Evolutionary conservation across 2,113 vertebrate species (phyloP).

Genomic region (Riparia riparia): DNA sequence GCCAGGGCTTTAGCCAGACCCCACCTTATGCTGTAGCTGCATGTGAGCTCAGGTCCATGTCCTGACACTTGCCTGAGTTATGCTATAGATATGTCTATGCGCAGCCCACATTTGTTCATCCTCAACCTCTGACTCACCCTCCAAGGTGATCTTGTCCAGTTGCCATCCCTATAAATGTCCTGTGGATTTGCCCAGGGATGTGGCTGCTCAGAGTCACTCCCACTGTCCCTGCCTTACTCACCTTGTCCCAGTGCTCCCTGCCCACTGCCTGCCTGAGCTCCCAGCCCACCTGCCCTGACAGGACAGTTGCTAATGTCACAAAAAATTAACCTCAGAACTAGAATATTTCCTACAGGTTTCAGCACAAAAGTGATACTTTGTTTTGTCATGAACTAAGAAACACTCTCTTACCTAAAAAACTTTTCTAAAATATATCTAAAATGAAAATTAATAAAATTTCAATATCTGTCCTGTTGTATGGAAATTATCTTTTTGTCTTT

Average conservation of each 20-base stretch:
- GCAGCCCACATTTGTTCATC: not conserved
- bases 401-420: not conserved
- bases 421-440: not conserved
- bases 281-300: not conserved
- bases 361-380: not conserved
- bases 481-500: not conserved
- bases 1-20: not conserved
- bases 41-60: not conserved
- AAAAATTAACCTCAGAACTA: not conserved
- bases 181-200: not conserved
- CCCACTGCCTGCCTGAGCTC: not conserved
- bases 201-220: not conserved
- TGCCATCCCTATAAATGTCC: not conserved
- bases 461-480: not conserved
- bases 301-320: not conserved
- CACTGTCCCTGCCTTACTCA: rapidly evolving
- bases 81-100: not conserved
- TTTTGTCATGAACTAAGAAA: not conserved
- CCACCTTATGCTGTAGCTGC: not conserved
- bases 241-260: not conserved
- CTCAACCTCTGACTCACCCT: not conserved
- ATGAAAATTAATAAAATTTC: not conserved
- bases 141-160: not conserved
- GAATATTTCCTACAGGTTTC: not conserved
- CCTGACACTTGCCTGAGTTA: not conserved